Base-by-base conservation (phyloP, 2,113 vertebrate genomes). In the Clarias batrachus region DNA sequence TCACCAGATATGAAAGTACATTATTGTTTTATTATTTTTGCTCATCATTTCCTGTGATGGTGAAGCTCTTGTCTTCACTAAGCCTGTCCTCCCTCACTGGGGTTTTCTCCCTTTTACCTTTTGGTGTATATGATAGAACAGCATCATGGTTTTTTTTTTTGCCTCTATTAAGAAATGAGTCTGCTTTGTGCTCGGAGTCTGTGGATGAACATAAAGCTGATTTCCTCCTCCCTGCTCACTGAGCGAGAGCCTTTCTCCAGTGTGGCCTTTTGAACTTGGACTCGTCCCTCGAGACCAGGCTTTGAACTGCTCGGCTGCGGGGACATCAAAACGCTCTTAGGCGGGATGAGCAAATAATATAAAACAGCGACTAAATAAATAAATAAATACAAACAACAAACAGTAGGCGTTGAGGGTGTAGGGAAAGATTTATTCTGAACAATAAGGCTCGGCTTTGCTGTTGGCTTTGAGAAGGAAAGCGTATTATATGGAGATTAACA, bases 201-300 rank as follows among this genome's bases (percentile, higher is more conserved):
- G 30, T 56, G 83, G 73, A 60, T 17, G 63, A 59, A 81, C 74
- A 30, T 27, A 79, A 86, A 81, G 85, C 84, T 41, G 27, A 23
- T 83, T 83, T 89, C 85, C 78, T 60, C 86, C 79, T 84, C 79
- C 81, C 83, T 63, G 81, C 56, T 33, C 68, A 73, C n/a, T 88
- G 85, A 85, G 56, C 60, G 83, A 63, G 74, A 41, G 25, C 17
- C 77, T 80, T 52, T 71, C 23, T 21, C 23, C 79, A 23, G 10
- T 25, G n/a, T 87, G 87, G 52, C 87, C 87, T 89, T 86, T 87
- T 85, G 60, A 83, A 84, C 89, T 85, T 85, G 84, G 76, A 74
- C 52, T 33, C 30, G 59, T 89, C 88, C 81, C 88, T 48, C 23
- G 84, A 87, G 88, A 85, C 56, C 33, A 78, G 79, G 59, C 83